Conservation (phyloP, 2,888 invertebrate genomes). For the Conops quadrifasciatus region DNA sequence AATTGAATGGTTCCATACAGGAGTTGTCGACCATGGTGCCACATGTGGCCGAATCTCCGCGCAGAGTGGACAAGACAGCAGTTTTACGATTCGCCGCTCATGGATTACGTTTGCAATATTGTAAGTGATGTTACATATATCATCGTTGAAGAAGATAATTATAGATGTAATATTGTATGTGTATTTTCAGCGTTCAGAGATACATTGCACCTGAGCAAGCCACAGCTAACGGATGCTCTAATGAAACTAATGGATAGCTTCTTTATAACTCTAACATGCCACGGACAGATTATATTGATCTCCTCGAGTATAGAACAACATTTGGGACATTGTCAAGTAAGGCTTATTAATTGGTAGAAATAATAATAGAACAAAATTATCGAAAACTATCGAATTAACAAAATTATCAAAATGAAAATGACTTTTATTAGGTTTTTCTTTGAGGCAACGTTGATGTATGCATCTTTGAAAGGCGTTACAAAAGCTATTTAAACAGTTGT, state of each 20-base stretch:
- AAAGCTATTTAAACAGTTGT: too few species aligned
- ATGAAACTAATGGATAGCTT: constrained; percentile 81
- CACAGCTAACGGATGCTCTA: constrained; percentile 70
- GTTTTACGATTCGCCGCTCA: constrained; percentile 87
- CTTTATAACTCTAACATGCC: constrained; percentile 79
- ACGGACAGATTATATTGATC: constrained; percentile 85
- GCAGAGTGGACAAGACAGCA: constrained; percentile 90
- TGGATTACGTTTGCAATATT: constrained; percentile 81
- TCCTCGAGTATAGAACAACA: constrained; percentile 85
- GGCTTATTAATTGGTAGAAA: constrained; percentile 29
- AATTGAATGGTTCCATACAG: constrained; percentile 84
- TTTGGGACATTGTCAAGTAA: constrained; percentile 85
- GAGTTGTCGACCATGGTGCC: constrained; percentile 84
- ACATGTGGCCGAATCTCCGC: constrained; percentile 82
- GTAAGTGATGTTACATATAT: constrained; percentile 49
- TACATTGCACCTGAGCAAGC: constrained; percentile 67
- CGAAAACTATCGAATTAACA: too few species aligned
- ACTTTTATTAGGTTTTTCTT: too few species aligned
- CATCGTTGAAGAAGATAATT: background rate
- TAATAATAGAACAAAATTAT: too few species aligned
- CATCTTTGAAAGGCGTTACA: too few species aligned
- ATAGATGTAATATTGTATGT: background rate
- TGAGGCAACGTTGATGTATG: too few species aligned
- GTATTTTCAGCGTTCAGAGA: constrained; percentile 68
- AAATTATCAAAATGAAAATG: too few species aligned